Evolutionary conservation across 2,113 vertebrate species (phyloP), one percentile per base, ranked within the genome.

Genomic region (Neodontobutis hainanensis): DNA sequence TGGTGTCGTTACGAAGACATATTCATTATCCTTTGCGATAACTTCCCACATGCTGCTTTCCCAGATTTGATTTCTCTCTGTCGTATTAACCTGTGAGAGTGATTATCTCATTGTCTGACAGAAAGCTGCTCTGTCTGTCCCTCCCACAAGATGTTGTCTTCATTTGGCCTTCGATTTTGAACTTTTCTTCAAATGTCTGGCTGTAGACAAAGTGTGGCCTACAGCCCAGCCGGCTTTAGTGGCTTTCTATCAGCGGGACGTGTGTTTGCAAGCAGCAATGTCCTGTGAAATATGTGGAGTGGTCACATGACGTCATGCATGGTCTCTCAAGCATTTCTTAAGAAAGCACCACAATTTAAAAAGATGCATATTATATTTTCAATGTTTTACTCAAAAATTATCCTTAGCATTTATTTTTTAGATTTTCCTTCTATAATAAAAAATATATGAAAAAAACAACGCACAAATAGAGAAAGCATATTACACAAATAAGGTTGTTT

Each of bases 21-120:
- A 73, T 78, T 78, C 60, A 67, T 84, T 74, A 80, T 76, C 35
- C 15, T 45, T 77, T 59, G 75, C 80, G 83, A 81, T 72, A 64
- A 78, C 59, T 69, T 56, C 63, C 52, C 53, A 60, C 38, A 32
- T 19, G 8, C 35, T 36, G 12, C 16, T 69, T 48, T 69, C 80
- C 71, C 65, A 78, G 61, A 79, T 72, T 60, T 38, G 36, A 58
- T 61, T 75, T 77, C 62, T 70, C 47, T 14, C 52, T 15, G 8
- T 64, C 9, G 0, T 58, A 70, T 77, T 82, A 42, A 6, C 38
- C 77, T 70, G 53, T 62, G 45, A 43, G 48, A 48, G 15, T 58
- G 70, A 90, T 88, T 75, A 89, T 78, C 81, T 87, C 81, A 81
- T 87, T 61, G 65, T 65, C 70, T 77, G 71, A 81, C 66, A 81